These are phyloP conservation scores for Cisticola juncidis DNA, from an alignment of 2,113 vertebrate species.

Conservation along the genomic window DNA sequence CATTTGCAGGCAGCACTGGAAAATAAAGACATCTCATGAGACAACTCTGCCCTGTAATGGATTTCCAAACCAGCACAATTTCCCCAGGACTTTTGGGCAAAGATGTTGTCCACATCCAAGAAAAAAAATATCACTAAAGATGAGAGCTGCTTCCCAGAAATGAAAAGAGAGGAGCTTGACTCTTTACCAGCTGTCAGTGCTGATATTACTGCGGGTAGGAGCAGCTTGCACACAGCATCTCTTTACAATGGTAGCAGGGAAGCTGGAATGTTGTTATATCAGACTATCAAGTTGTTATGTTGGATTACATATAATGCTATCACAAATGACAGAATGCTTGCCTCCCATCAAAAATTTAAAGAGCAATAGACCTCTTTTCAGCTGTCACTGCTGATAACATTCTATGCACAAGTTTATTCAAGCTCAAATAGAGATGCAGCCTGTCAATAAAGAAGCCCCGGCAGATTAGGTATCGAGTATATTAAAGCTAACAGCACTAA, in stretches of 20 bases:
- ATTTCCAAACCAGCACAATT: background rate
- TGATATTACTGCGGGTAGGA: background rate
- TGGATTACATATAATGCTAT: slow-evolving; percentile 58
- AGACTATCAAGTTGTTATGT: slow-evolving; percentile 62
- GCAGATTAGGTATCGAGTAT: slow-evolving; percentile 24
- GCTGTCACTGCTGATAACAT: slow-evolving; percentile 45
- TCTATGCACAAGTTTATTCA: slow-evolving; percentile 58
- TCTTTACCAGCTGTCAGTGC: slow-evolving; percentile 3
- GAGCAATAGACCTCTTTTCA: slow-evolving; percentile 58
- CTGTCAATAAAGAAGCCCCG: slow-evolving; percentile 55
- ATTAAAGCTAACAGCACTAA: slow-evolving; percentile 53
- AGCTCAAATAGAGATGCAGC: slow-evolving; percentile 45
- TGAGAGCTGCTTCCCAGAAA: background rate
- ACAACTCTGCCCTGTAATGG: background rate
- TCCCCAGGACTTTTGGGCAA: background rate
- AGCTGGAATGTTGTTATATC: slow-evolving; percentile 55
- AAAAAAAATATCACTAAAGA: background rate
- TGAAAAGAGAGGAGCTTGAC: background rate
- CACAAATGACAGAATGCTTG: slow-evolving; percentile 53
- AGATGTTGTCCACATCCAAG: background rate
- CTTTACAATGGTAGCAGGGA: slow-evolving; percentile 13
- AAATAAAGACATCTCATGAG: background rate
- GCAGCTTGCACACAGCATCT: background rate
- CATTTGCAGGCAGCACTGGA: background rate
- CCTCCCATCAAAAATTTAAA: slow-evolving; percentile 66